Conservation (phyloP, 2,113 vertebrate genomes). For the Donacobius atricapilla region DNA sequence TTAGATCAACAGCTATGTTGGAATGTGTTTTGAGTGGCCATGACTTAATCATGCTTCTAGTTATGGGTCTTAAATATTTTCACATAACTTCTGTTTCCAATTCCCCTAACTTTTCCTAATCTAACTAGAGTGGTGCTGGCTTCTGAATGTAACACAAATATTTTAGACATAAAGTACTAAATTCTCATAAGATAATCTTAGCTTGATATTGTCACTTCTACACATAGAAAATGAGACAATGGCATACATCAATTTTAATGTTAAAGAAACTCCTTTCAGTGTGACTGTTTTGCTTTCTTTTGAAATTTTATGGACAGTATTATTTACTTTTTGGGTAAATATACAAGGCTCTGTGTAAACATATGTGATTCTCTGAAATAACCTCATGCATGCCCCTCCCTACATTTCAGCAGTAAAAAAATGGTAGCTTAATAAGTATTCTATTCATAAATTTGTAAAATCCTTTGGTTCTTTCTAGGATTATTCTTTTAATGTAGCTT, state of each 20-base stretch:
- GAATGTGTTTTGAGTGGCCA: neutral
- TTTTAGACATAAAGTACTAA: neutral
- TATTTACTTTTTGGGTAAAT: neutral
- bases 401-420: neutral
- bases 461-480: neutral
- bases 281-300: neutral
- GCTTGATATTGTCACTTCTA: neutral
- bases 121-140: neutral
- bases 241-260: rapidly evolving
- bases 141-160: neutral
- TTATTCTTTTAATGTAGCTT: neutral
- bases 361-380: neutral
- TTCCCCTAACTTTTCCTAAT: neutral
- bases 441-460: neutral
- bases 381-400: neutral
- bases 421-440: neutral
- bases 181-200: neutral
- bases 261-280: neutral
- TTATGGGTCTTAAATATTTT: neutral
- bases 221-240: neutral
- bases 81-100: neutral
- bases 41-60: neutral
- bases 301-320: neutral
- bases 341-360: neutral
- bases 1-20: neutral